Evolutionary conservation across 2,797 vertebrate genomes (phyloP).

Genomic region (Squalus acanthias): DNA sequence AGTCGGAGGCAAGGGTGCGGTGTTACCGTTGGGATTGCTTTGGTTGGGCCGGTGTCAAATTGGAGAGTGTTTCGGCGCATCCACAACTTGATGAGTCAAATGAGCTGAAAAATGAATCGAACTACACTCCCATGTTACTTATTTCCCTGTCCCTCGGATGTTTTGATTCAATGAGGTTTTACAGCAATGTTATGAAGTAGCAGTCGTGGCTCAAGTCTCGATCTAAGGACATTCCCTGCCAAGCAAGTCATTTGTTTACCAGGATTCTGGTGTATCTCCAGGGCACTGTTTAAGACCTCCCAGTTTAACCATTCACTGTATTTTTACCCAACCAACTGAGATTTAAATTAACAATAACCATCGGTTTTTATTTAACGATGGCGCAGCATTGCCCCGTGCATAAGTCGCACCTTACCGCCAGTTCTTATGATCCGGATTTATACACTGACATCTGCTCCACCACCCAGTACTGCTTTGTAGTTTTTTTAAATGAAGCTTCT

Average conservation of each 20-base stretch:
- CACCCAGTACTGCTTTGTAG: neutral
- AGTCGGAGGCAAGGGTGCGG: neutral
- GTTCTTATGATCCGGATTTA: no score
- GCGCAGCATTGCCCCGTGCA: neutral
- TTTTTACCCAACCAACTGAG: neutral
- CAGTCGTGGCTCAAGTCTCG: neutral
- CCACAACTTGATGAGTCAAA: neutral
- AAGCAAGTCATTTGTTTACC: neutral
- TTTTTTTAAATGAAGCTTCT: no score
- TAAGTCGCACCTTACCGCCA: neutral
- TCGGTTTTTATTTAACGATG: neutral
- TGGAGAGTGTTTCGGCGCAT: neutral
- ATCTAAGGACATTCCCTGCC: neutral
- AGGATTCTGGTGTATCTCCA: neutral
- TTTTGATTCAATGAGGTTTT: neutral
- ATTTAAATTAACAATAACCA: neutral
- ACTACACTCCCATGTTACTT: neutral
- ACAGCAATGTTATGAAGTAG: no score
- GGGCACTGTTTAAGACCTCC: neutral
- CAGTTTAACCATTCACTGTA: neutral
- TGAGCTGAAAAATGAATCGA: neutral
- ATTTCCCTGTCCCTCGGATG: neutral
- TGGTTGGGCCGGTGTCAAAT: neutral
- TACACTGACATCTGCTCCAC: neutral
- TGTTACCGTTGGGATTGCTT: neutral